Evolutionary conservation across 2,113 vertebrate genomes (phyloP), one percentile per base, ranked within the genome.

Genomic region (Tretioscincus oriximinensis): DNA sequence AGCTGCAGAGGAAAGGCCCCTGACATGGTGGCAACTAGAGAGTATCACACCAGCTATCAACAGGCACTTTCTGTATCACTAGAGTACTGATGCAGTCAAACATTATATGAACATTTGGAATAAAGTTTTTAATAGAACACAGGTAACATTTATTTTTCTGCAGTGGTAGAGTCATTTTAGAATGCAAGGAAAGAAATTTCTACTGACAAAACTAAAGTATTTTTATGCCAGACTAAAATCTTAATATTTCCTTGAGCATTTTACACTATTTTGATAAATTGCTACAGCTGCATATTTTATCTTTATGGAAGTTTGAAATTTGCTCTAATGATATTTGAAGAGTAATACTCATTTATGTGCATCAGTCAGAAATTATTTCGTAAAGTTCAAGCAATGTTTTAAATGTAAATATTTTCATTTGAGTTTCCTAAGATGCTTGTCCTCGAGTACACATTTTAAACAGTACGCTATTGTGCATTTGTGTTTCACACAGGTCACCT

Each of bases 401-500:
- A 66, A 66, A 66, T 31, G 20, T 1, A 35, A 12, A 35, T 28
- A 24, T 31, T 29, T 74, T 74, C 5, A 22, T 74, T 24, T 60
- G 21, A 58, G 35, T 8, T 14, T 18, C 54, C 54, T 58, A 49
- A 1, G 77, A 63, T 2, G 20, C 79, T 80, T 41, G n/a, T 31
- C 28, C 61, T 60, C 60, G 77, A 31, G 41, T 79, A 11, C 82
- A 58, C 77, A 6, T 22, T 88, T 35, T 58, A 21, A 67, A 35
- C n/a, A 51, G 12, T 31, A 6, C 11, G 29, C 1, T 22, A 76
- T 81, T 71, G 28, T 47, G 72, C 72, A 78, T 76, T 49, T 77
- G 68, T 77, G 6, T 76, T 89, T 85, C 69, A 69, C 61, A 1
- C 82, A 99, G 98, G 98, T 16, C 98, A 99, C 87, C 96, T 99